These are phyloP conservation scores for Spea hammondii DNA, from an alignment of 2,797 vertebrate genomes.

Conservation along the genomic window DNA sequence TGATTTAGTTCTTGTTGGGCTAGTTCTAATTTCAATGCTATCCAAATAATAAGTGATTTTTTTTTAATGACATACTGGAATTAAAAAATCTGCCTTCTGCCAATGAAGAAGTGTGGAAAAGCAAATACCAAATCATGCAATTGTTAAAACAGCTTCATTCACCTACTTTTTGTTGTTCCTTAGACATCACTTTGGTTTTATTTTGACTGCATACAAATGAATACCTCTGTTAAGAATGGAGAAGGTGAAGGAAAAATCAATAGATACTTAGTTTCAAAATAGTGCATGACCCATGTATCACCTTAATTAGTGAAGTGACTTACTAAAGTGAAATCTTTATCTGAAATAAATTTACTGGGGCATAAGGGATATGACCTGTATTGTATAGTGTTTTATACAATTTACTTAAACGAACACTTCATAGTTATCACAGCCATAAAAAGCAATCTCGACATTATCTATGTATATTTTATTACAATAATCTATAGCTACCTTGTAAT, in stretches of 20 bases:
- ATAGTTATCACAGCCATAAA: constrained; percentile 19
- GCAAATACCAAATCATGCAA: too few relatives aligned
- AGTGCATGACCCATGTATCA: constrained; percentile 26
- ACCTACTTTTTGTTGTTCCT: neutral
- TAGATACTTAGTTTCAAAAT: constrained; percentile 22
- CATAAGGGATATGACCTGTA: constrained; percentile 32
- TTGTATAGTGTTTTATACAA: constrained; percentile 24
- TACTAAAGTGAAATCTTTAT: constrained; percentile 24
- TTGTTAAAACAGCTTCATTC: too few relatives aligned
- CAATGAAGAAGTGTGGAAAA: too few relatives aligned
- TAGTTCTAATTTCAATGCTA: too few relatives aligned
- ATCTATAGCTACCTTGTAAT: too few relatives aligned
- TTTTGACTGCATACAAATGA: constrained; percentile 39
- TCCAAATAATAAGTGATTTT: too few relatives aligned
- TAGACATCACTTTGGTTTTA: constrained; percentile 6
- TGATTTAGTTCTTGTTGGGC: too few relatives aligned
- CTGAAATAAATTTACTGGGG: constrained; percentile 33
- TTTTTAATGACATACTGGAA: too few relatives aligned
- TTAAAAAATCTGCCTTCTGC: too few relatives aligned
- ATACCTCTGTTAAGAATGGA: constrained; percentile 12
- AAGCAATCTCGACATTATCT: too few relatives aligned
- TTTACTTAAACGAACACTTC: constrained; percentile 29
- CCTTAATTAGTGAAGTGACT: constrained; percentile 40
- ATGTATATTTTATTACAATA: too few relatives aligned
- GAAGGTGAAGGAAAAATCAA: constrained; percentile 20